Evolutionary conservation across 2,888 invertebrate genomes (phyloP), one percentile per base, ranked within the genome.

Genomic region (Zhuqinia jingwanae): DNA sequence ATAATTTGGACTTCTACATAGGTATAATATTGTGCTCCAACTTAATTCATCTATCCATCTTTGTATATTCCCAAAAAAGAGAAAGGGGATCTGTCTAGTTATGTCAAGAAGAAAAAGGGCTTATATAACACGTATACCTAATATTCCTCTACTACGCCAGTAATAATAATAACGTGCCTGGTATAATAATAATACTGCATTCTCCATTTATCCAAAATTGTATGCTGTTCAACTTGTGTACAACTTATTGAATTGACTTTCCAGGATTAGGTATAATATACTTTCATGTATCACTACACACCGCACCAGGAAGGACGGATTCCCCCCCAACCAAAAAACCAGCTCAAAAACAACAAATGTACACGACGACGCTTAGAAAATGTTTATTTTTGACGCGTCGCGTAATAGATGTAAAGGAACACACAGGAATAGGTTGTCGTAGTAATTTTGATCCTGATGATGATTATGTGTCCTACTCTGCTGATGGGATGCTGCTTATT

Each of bases 161-260:
- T 63, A 63, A 50, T 79, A 70, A 68, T 80, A 56, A 80, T 76
- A 75, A 63, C 27, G 17, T 13, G n/a, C n/a, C 20, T 8, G 20
- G n/a, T 53, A 17, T n/a, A 11, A 70, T 45, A 58, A 76, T 22
- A 58, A 42, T 42, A 58, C 36, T 76, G 58, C n/a, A 76, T 36
- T 15, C n/a, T 36, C 8, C 25, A 20, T 42, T 36, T 45, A 76
- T 11, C 76, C 76, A 6, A 47, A 50, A 47, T 70, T 47, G 70
- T 56, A 30, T 63, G 17, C 17, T n/a, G n/a, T n/a, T n/a, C n/a
- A n/a, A 78, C 22, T 56, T 75, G 82, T 75, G n/a, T n/a, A n/a
- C 82, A 82, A 65, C 83, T 83, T 82, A 76, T 65, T 76, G 50
- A 83, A 83, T 83, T 83, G 83, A 63, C 76, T 83, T 83, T 76